Base-by-base conservation (phyloP, 2,797 vertebrate genomes). In the Sebastes trivittatus region DNA sequence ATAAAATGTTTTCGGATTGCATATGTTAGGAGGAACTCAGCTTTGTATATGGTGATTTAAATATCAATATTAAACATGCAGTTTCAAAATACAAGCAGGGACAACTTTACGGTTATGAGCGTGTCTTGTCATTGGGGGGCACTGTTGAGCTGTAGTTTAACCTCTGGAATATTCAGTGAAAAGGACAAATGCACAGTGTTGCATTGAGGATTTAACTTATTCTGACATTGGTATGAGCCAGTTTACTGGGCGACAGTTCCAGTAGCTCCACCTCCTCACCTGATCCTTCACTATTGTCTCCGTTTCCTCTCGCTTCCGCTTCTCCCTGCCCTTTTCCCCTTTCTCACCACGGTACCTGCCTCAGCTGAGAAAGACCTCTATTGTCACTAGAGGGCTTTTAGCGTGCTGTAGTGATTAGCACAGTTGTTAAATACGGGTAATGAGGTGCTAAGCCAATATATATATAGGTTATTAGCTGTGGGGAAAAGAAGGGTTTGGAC, bases 211-310 rank as follows among this genome's bases (percentile, higher is more conserved):
- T 87, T 87, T 87, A 88, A 92, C 83, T 82, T 78, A 59, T 52
- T 82, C 80, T 88, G 87, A 87, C 86, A 89, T 68, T 74, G 88
- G 87, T 77, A 88, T 90, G 83, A 89, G 75, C 42, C 84, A 66
- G 64, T 84, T 86, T 63, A 74, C 71, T 77, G 65, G 72, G 65
- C 49, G 14, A 88, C 78, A 84, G 5, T 67, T 84, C 42, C 72
- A 63, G 62, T 66, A 65, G 85, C 92, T 92, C 92, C 87, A 22
- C 91, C 91, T 82, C 83, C 90, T 93, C 92, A 92, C 89, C 90
- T 93, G 91, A 94, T 92, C 80, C 60, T 69, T 84, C 30, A 6
- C 64, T 36, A 69, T 80, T 88, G 72, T 89, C 66, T 69, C 54
- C 58, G 11, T 66, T 77, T 54, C 38, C 56, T 73, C 62, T 72